Base-by-base conservation (phyloP, 2,888 invertebrate species). In the Biston stratarius region DNA sequence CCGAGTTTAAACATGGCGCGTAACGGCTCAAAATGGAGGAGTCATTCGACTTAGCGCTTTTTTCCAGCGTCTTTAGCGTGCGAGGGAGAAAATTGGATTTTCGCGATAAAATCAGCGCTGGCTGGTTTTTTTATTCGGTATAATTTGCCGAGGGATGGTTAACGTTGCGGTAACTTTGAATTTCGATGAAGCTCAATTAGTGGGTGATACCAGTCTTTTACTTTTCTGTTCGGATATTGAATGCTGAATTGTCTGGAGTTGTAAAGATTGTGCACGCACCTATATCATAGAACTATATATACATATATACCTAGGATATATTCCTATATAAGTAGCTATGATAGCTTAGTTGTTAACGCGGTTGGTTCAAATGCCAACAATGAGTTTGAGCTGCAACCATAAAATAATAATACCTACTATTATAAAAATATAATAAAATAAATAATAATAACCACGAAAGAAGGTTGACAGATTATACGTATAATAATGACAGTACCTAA, bases 21-120 rank as follows among this genome's bases (percentile, higher is more conserved):
- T 90, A 91, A 90, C 90, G 87, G 89, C 87, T 88, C 88, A 82
- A 89, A 94, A 92, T 86, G 91, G 92, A 83, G 88, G 84, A 93
- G 94, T 94, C 94, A 94, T 92, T 90, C 93, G 88, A 88, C 91
- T 93, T 91, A 88, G 87, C 94, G 92, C 91, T 91, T 94, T 93
- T 91, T 94, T 90, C 90, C 87, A 84, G 86, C 90, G 92, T 93
- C 94, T 94, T 92, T 92, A 89, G 92, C 92, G 92, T 93, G 92
- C 91, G 82, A 90, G 91, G 92, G 91, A 92, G 93, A 93, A 93
- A 93, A 93, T 93, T 93, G 94, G 92, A 92, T 94, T 92, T 93
- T 89, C 92, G 91, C 89, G 94, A 92, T 93, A 92, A 93, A 94
- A 94, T 94, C 93, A 90, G 89, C 90, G 90, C 87, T 86, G 82